A percentile compares a stretch with the other conserved stretches of the same genome.
These are phyloP conservation scores for Falco berigora DNA, from an alignment of 2,797 vertebrate genomes.

Conservation along the genomic window DNA sequence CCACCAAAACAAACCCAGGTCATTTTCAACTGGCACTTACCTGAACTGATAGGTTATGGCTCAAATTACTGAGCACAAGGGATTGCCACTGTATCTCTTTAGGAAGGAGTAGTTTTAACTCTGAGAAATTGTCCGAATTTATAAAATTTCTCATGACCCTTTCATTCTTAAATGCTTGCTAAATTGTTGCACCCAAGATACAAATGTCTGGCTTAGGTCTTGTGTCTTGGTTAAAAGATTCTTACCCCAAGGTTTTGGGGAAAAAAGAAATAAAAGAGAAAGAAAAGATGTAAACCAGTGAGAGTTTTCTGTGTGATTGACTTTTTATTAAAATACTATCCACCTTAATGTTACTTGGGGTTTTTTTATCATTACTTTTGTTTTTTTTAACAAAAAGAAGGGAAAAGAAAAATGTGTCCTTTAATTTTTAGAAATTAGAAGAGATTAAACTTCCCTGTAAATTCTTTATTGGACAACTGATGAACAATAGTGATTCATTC, in stretches of 20 bases:
- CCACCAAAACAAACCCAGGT: neutral
- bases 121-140: neutral
- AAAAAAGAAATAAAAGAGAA: neutral
- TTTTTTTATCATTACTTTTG: neutral
- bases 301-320: neutral
- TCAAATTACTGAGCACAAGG: neutral
- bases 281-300: neutral
- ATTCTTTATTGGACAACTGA: neutral
- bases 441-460: neutral
- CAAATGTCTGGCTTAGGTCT: neutral
- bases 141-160: neutral
- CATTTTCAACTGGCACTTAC: neutral
- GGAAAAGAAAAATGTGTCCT: neutral
- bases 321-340: neutral
- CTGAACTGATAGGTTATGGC: neutral
- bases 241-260: neutral
- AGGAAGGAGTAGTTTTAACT: neutral
- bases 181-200: neutral
- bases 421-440: slow-evolving; percentile 16
- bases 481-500: neutral
- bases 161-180: neutral
- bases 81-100: neutral
- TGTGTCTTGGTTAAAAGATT: neutral
- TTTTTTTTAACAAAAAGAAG: neutral
- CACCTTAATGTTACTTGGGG: neutral